These are phyloP conservation scores for Scaptomyza flava DNA, from an alignment of 2,888 invertebrate species.

Conservation along the genomic window DNA sequence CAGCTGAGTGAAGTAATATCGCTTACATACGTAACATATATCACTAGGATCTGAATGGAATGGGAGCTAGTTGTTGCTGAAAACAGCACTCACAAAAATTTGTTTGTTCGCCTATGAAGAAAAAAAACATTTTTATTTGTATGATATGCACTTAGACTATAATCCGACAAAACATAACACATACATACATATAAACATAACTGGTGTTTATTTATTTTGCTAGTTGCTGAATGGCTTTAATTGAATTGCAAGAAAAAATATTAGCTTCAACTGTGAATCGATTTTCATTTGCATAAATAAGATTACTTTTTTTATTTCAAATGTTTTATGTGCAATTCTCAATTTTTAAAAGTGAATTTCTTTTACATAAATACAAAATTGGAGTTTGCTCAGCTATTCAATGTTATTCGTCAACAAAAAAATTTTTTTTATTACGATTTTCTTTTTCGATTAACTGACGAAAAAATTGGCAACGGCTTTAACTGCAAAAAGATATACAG, in stretches of 20 bases:
- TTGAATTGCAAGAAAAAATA: constrained; percentile 40
- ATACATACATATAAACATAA: constrained; percentile 9
- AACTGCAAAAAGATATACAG: constrained; percentile 24
- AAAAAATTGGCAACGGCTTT: constrained; percentile 27
- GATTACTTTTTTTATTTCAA: not conserved
- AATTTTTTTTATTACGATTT: not conserved
- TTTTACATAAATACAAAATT: too few relatives aligned
- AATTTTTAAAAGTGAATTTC: not conserved
- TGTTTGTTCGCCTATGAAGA: too few relatives aligned
- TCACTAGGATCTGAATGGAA: not conserved
- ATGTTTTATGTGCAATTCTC: not conserved
- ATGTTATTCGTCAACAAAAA: constrained; percentile 1
- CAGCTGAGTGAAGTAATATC: constrained; percentile 77
- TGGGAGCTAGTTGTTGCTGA: constrained; percentile 5
- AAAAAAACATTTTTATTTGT: too few relatives aligned
- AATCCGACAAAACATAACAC: too few relatives aligned
- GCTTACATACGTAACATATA: constrained; percentile 74
- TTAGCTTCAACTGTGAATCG: not conserved
- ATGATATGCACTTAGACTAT: too few relatives aligned
- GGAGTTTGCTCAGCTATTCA: not conserved
- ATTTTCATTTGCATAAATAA: not conserved
- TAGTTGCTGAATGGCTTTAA: constrained; percentile 30
- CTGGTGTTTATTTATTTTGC: constrained; percentile 37
- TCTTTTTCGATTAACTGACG: constrained; percentile 13
- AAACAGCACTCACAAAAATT: constrained; percentile 66